Conservation (phyloP, 2,888 invertebrate species). For the Drosophila falleni region DNA sequence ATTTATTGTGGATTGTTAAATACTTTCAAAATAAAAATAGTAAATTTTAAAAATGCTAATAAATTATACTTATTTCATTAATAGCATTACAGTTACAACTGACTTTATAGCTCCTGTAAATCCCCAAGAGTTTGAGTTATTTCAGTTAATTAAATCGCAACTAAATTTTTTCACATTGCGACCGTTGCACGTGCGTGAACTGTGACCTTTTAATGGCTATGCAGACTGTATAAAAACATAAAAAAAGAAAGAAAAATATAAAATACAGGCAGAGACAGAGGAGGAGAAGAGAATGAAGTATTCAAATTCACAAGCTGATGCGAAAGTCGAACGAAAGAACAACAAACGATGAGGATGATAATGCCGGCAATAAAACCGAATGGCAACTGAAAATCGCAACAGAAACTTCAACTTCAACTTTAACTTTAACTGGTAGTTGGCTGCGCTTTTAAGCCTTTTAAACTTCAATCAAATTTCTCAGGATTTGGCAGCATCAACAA, state of each 20-base stretch:
- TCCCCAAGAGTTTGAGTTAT: not conserved
- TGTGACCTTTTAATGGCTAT: slow-evolving; percentile 58
- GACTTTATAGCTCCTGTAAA: slow-evolving; percentile 35
- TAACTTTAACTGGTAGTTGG: slow-evolving; percentile 70
- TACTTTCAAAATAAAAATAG: too few species aligned
- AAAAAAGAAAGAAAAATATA: slow-evolving; percentile 11
- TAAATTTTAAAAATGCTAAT: too few species aligned
- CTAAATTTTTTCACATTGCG: slow-evolving; percentile 50
- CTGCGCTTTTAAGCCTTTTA: slow-evolving; percentile 75
- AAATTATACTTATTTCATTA: too few species aligned
- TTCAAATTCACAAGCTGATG: slow-evolving; percentile 70
- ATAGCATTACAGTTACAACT: not conserved
- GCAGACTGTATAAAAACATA: slow-evolving; percentile 20
- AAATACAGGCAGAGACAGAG: not conserved
- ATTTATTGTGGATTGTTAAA: too few species aligned
- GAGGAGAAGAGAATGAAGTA: slow-evolving; percentile 58
- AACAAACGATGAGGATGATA: slow-evolving; percentile 61
- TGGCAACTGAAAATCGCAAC: slow-evolving; percentile 68
- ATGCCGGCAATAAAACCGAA: slow-evolving; percentile 78
- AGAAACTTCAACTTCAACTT: slow-evolving; percentile 28
- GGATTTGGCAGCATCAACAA: slow-evolving; percentile 53
- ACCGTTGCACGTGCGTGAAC: slow-evolving; percentile 65
- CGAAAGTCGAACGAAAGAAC: slow-evolving; percentile 46
- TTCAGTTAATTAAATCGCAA: slow-evolving; percentile 19
- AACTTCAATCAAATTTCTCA: slow-evolving; percentile 80